A percentile compares a stretch with the other conserved stretches of the same genome.
Evolutionary conservation across 2,113 vertebrate genomes (phyloP).

Genomic region (Periophthalmodon schlosseri): DNA sequence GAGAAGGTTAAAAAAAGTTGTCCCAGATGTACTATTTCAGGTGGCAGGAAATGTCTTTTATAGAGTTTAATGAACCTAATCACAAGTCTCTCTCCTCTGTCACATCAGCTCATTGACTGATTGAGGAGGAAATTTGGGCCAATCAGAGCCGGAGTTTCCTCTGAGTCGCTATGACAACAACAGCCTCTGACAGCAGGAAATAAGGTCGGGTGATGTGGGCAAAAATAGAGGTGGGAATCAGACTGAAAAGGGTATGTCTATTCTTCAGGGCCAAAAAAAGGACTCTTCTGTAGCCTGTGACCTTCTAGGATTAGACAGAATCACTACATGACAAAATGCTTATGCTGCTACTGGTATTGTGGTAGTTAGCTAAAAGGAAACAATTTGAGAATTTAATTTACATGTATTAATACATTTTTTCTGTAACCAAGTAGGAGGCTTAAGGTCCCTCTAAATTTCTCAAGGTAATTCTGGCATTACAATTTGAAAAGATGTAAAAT

Average conservation of each 20-base stretch:
- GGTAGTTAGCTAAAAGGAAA: background rate
- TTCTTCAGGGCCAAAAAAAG: background rate
- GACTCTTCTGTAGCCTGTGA: background rate
- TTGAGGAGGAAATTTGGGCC: conserved; percentile 37
- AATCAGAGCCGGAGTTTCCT: conserved; percentile 22
- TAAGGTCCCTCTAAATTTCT: too few species aligned
- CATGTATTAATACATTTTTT: background rate
- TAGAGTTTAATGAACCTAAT: conserved; percentile 32
- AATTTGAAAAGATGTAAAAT: too few species aligned
- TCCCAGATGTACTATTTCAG: conserved; percentile 42
- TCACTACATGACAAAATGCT: background rate
- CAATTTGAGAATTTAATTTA: background rate
- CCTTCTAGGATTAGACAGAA: background rate
- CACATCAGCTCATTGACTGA: conserved; percentile 34
- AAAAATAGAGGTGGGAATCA: conserved; percentile 16
- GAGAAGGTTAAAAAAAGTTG: conserved; percentile 14
- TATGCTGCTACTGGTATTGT: background rate
- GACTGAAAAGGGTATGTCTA: background rate
- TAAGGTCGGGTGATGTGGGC: conserved; percentile 41
- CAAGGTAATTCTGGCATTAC: too few species aligned
- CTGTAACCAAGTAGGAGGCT: too few species aligned
- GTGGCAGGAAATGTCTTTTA: conserved; percentile 34
- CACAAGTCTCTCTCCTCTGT: conserved; percentile 39
- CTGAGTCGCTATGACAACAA: conserved; percentile 65
- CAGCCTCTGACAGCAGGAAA: conserved; percentile 43